phyloP scores from a whole-genome alignment of 2,888 invertebrate species.

The Helleia helle region DNA sequence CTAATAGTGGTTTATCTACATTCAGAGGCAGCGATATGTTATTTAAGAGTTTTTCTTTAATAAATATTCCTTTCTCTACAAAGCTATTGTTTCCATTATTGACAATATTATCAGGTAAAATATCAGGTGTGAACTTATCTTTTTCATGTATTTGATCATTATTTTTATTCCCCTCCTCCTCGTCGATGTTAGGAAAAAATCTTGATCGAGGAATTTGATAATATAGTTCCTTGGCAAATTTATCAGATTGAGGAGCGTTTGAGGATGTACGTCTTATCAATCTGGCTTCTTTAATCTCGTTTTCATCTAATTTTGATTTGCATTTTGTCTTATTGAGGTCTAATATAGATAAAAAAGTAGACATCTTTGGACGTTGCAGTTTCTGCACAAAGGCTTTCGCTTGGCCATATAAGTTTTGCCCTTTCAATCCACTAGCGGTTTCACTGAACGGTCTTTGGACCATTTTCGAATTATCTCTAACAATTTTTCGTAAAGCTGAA shows the following conservation, averaged over 20 bases:
- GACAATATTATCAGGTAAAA: too few relatives aligned
- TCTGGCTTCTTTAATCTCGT: constrained; percentile 29
- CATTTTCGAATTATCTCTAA: constrained; percentile 59
- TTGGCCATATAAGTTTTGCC: constrained; percentile 18
- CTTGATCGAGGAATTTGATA: constrained; percentile 34
- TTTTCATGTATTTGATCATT: too few relatives aligned
- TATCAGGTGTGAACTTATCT: too few relatives aligned
- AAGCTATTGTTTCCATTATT: too few relatives aligned
- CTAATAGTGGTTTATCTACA: constrained; percentile 11
- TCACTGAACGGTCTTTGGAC: constrained; percentile 53
- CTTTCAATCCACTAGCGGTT: constrained; percentile 13
- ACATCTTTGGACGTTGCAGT: too few relatives aligned
- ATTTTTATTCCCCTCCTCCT: constrained; percentile 21
- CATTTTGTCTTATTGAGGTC: too few relatives aligned
- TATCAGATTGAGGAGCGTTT: constrained; percentile 28
- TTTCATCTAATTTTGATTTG: too few relatives aligned
- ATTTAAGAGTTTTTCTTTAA: too few relatives aligned
- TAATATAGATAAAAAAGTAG: too few relatives aligned
- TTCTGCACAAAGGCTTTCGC: not conserved
- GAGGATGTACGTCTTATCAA: constrained; percentile 22
- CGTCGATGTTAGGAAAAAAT: constrained; percentile 38
- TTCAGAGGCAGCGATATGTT: too few relatives aligned
- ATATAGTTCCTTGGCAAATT: constrained; percentile 29
- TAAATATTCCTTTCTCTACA: too few relatives aligned
- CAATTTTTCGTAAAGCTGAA: constrained; percentile 57